Base-by-base conservation (phyloP, 2,797 vertebrate genomes). In the Tachyglossus aculeatus region DNA sequence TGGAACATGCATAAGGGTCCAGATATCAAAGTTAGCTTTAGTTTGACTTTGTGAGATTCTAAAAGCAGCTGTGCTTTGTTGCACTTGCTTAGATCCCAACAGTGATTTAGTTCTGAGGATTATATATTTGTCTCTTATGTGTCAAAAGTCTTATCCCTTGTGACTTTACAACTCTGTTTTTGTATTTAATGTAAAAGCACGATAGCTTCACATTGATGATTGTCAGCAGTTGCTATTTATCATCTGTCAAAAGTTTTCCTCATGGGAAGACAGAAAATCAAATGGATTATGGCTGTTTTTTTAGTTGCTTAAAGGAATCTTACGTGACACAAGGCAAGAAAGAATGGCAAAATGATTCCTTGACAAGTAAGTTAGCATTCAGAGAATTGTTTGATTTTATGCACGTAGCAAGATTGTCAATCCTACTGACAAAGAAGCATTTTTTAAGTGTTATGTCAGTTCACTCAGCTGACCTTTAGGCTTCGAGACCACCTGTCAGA, bases 171-270 rank as follows among this genome's bases (percentile, higher is more conserved):
- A 94, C 93, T 94, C 91, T 93, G 90, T 84, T 91, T 95, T 95
- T 95, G 91, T 93, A 95, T 93, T 95, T 94, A 95, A 95, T 94
- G 93, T 94, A 95, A 95, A 95, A 94, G 94, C 87, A 82, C 88
- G 92, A 93, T 91, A 88, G 92, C 90, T 92, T 90, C 92, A 33
- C 93, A 92, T 92, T 95, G 94, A 95, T 95, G 95, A 96, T 94
- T 96, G 95, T 96, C 95, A 96, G 95, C 92, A 90, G 90, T 90
- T 93, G 93, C 93, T 96, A 95, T 97, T 96, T 95, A 96, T 97
- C 95, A 96, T 95, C 92, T 95, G 95, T 97, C 95, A 96, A 93
- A 94, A 92, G 82, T 92, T 93, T 94, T 94, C 90, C 95, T 95
- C 93, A 50, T 92, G 95, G 95, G 94, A 90, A 95, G 93, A 91